These are phyloP conservation scores for Drosophila guanche DNA, from an alignment of 1,140 invertebrate species.

Conservation along the genomic window DNA sequence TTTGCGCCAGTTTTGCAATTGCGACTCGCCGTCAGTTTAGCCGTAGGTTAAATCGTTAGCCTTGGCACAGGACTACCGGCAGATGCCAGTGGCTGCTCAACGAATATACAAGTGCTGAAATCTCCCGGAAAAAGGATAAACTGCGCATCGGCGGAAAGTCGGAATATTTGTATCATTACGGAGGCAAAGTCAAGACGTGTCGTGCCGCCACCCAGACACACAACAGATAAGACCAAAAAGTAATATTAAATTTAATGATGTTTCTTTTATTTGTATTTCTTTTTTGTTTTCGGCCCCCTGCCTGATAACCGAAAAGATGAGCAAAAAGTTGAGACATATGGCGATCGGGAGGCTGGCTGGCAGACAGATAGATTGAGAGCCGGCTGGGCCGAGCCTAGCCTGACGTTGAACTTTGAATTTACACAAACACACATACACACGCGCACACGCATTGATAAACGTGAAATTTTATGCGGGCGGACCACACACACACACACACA, in stretches of 20 bases:
- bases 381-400: slow-evolving; percentile 10
- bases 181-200: slow-evolving; percentile 48
- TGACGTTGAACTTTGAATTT: slow-evolving; percentile 47
- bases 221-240: slow-evolving; percentile 44
- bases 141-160: slow-evolving; percentile 26
- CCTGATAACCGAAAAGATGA: slow-evolving; percentile 37
- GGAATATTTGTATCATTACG: neutral
- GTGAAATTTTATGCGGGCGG: slow-evolving; percentile 70
- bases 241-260: slow-evolving; percentile 30
- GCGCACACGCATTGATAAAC: slow-evolving; percentile 52
- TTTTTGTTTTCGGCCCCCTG: slow-evolving; percentile 24
- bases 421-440: neutral
- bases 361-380: slow-evolving; percentile 10
- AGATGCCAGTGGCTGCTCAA: slow-evolving; percentile 44
- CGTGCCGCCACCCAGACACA: slow-evolving; percentile 15
- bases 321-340: slow-evolving; percentile 40
- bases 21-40: slow-evolving; percentile 34
- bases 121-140: slow-evolving; percentile 55
- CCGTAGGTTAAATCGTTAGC: slow-evolving; percentile 51
- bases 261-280: slow-evolving; percentile 11
- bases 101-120: slow-evolving; percentile 44
- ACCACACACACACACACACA: slow-evolving; percentile 23
- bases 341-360: slow-evolving; percentile 35
- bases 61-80: slow-evolving; percentile 53
- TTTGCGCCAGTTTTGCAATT: slow-evolving; percentile 31